These are phyloP conservation scores for Ictalurus punctatus DNA, from an alignment of 2,113 vertebrate species.

Conservation along the genomic window DNA sequence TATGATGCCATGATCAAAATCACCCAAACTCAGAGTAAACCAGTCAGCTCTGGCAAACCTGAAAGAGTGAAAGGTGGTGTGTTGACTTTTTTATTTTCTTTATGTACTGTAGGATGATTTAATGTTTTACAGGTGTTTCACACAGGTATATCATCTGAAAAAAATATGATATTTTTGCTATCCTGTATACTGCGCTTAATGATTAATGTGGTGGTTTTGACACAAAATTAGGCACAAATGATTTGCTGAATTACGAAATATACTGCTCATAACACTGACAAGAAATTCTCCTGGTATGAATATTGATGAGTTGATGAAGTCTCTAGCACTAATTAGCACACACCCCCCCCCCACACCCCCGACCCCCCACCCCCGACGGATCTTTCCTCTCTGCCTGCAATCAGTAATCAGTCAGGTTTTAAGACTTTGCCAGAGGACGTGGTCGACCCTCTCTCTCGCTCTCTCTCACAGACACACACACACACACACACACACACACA, in stretches of 20 bases:
- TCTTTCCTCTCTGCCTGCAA: constrained; percentile 49
- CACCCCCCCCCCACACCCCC: no score
- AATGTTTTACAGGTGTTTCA: neutral
- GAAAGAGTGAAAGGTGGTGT: neutral
- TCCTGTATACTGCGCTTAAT: neutral
- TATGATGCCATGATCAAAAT: neutral
- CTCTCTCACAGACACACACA: constrained; percentile 10
- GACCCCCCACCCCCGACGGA: neutral
- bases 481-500: constrained; percentile 14
- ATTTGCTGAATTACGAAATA: neutral
- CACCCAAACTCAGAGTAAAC: neutral
- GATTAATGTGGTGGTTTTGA: neutral
- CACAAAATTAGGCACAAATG: neutral
- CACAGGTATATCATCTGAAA: neutral
- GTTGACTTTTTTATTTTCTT: neutral
- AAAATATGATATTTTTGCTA: neutral
- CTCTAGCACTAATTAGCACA: neutral
- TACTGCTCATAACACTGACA: neutral
- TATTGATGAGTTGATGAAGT: neutral
- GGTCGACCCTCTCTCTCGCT: constrained; percentile 39
- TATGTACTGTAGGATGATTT: neutral
- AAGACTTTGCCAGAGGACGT: constrained; percentile 57
- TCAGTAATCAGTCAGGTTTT: constrained; percentile 53
- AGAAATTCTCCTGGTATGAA: neutral
- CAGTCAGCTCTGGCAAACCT: neutral